Evolutionary conservation across 1,140 invertebrate genomes (phyloP).

Genomic region (Listronotus oregonensis): DNA sequence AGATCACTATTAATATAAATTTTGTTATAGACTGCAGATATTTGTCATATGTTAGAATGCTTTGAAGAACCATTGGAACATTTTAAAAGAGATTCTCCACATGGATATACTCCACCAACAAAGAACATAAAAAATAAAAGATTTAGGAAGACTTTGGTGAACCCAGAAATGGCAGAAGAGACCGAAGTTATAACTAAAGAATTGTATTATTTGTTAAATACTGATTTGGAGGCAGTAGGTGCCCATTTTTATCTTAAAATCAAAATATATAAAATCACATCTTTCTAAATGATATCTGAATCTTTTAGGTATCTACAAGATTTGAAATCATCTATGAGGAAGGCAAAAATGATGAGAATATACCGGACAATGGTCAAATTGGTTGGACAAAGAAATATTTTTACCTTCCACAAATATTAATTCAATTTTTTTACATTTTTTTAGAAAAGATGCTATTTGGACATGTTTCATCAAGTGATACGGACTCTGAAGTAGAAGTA

Average conservation of each 20-base stretch:
- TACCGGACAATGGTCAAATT: slow-evolving; percentile 5
- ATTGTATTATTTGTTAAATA: slow-evolving; percentile 47
- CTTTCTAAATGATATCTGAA: no score
- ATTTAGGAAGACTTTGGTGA: slow-evolving; percentile 50
- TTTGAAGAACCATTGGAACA: slow-evolving; percentile 21
- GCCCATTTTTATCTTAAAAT: no score
- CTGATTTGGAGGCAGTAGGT: slow-evolving; percentile 51
- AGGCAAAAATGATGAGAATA: slow-evolving; percentile 14
- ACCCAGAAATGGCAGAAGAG: slow-evolving; percentile 45
- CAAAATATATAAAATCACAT: no score
- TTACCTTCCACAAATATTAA: background rate
- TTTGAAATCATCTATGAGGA: slow-evolving; percentile 40
- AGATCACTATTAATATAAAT: no score
- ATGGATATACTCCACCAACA: slow-evolving; percentile 49
- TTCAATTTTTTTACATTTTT: slow-evolving; percentile 10
- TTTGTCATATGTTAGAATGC: slow-evolving; percentile 48
- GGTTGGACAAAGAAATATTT: background rate
- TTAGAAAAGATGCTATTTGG: slow-evolving; percentile 33
- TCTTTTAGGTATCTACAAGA: slow-evolving; percentile 39
- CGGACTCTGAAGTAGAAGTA: slow-evolving; percentile 11
- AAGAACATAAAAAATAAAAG: slow-evolving; percentile 50
- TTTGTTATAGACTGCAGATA: slow-evolving; percentile 50
- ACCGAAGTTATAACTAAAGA: slow-evolving; percentile 47
- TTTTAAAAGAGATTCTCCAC: slow-evolving; percentile 31
- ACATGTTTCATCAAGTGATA: slow-evolving; percentile 20